Evolutionary conservation across 2,888 invertebrate species (phyloP).

Genomic region (Hydroisotoma schaefferi): DNA sequence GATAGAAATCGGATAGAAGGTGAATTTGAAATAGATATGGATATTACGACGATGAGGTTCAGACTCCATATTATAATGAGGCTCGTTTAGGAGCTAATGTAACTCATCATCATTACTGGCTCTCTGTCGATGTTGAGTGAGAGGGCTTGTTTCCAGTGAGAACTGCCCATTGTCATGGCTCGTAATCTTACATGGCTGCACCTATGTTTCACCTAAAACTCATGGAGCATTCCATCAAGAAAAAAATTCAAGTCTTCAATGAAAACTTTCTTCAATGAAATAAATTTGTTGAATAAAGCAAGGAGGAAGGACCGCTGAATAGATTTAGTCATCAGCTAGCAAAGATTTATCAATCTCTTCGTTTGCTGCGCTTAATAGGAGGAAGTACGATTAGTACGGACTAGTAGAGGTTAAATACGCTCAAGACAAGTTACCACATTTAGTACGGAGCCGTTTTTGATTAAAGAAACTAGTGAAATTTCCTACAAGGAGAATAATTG

Average conservation of each 20-base stretch:
- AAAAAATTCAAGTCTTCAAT: not conserved
- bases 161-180: not conserved
- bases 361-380: no score
- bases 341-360: no score
- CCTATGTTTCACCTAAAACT: constrained; percentile 3
- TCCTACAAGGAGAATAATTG: no score
- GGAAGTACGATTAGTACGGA: no score
- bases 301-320: no score
- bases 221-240: not conserved
- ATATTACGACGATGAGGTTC: not conserved
- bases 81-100: not conserved
- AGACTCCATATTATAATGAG: not conserved
- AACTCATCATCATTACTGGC: constrained; percentile 1
- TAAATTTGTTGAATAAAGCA: not conserved
- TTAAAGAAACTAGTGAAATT: no score
- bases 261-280: constrained; percentile 2
- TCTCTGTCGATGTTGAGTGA: constrained; percentile 4
- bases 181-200: not conserved
- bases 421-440: no score
- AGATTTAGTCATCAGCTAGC: no score
- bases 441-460: no score
- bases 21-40: constrained; percentile 12
- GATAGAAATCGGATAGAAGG: not conserved
- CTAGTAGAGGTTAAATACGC: no score
- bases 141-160: constrained; percentile 5